Conservation (phyloP, 2,888 invertebrate genomes). For the Rhingia campestris region DNA sequence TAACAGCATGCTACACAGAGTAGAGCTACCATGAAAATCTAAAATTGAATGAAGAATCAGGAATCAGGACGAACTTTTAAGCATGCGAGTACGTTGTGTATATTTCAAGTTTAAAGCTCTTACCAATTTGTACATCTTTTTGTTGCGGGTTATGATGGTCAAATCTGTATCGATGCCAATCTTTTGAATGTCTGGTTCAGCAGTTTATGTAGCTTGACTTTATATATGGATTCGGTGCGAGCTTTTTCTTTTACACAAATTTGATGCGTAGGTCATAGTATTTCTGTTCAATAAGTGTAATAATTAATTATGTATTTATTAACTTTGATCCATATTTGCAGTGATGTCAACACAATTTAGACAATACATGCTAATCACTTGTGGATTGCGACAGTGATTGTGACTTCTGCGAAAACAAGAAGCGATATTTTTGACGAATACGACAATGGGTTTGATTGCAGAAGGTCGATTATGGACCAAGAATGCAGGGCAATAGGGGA, state of each 20-base stretch:
- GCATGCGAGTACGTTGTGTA: neutral
- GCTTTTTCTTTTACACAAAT: neutral
- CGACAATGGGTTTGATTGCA: no score
- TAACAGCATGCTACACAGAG: constrained; percentile 7
- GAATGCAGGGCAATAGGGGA: no score
- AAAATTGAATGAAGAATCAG: neutral
- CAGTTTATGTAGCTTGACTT: constrained; percentile 11
- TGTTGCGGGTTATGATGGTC: neutral
- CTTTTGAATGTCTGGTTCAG: constrained; percentile 9
- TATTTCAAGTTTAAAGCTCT: neutral
- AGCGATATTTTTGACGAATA: no score
- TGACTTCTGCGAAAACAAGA: no score
- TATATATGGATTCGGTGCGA: constrained; percentile 28
- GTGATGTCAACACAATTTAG: constrained; percentile 43
- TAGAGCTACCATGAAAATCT: constrained; percentile 22
- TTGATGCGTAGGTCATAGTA: constrained; percentile 8
- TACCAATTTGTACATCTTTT: constrained; percentile 36
- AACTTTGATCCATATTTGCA: constrained; percentile 46
- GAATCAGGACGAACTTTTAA: neutral
- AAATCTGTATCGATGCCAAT: neutral
- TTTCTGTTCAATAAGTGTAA: constrained; percentile 12
- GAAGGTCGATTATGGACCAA: no score
- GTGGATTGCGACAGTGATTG: constrained; percentile 14
- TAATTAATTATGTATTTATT: constrained; percentile 50
- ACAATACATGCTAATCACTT: constrained; percentile 42